Conservation (phyloP, 2,888 invertebrate genomes). For the Epistrophella euchroma region DNA sequence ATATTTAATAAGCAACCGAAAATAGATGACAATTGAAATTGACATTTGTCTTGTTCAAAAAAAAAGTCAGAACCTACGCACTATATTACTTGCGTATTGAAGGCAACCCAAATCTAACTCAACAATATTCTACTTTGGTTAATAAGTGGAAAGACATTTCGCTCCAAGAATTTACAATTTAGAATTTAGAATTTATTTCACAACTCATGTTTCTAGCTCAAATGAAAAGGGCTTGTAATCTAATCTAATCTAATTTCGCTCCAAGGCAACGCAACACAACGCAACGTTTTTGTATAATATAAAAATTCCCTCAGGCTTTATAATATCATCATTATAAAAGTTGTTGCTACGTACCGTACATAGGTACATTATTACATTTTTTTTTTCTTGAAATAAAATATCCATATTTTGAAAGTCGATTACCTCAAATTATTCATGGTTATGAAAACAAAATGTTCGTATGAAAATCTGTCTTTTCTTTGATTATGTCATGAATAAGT, state of each 20-base stretch:
- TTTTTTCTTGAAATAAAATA: conserved; percentile 5
- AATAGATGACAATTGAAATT: conserved; percentile 20
- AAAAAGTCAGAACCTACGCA: neutral
- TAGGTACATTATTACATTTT: neutral
- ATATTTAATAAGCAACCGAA: neutral
- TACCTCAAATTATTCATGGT: conserved; percentile 15
- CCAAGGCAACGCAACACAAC: neutral
- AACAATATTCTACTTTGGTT: conserved; percentile 7
- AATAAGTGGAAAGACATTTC: neutral
- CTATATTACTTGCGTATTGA: neutral
- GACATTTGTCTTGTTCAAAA: neutral
- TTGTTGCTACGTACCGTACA: conserved; percentile 1
- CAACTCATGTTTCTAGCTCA: no score
- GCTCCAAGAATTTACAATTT: no score
- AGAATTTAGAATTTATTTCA: no score
- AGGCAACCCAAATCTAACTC: neutral
- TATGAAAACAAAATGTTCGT: neutral
- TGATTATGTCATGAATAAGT: conserved; percentile 11
- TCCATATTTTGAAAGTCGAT: conserved; percentile 11
- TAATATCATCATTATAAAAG: conserved; percentile 4
- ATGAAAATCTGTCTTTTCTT: conserved; percentile 16
- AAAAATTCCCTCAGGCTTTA: neutral
- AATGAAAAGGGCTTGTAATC: no score
- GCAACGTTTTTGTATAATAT: neutral
- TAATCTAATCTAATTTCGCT: no score